Evolutionary conservation across 2,113 vertebrate species (phyloP), one percentile per base, ranked within the genome.

Genomic region (Tretioscincus oriximinensis): DNA sequence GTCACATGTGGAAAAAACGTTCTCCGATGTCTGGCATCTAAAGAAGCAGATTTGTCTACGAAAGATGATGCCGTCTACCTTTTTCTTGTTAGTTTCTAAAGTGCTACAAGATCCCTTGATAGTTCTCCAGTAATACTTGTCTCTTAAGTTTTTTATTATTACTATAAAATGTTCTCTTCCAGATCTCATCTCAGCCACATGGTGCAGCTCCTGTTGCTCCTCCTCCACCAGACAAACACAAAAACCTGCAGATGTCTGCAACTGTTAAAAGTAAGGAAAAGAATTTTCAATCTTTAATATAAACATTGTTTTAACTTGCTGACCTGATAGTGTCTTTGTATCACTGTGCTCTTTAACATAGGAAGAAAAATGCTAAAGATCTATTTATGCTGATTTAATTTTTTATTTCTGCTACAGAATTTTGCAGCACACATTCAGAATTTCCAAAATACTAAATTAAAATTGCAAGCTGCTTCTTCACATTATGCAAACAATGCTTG

Each of bases 171-270:
- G 16, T 89, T 45, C 84, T 82, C 85, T 85, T 83, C 20, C 54
- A 99, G 98, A 94, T 99, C 84, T 95, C 96, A 1, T 95, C 96
- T 35, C 98, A 99, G 89, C 84, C 96, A 75, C 95, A 94, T 6
- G 95, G 96, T 16, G 95, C 96, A 0, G 97, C 97, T 54, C 98
- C 98, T 0, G 18, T 96, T 83, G 96, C 96, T 1, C 98, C 98
- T 0, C 98, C 98, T 1, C 96, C 97, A 8, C 97, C 97, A 0
- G 98, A 99, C 93, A 99, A 99, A 70, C 96, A 92, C 84, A 93
- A 93, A 85, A 97, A 90, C 47, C 66, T 1, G 22, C 96, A 92
- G 83, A 92, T 91, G 77, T 80, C 93, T 77, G 87, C 88, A 47
- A 81, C 90, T 0, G 28, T 87, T 72, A 96, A 93, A 72, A 95